Percentiles rank a stretch among this genome's conserved stretches.
These are phyloP conservation scores for Chelmon rostratus DNA, from an alignment of 2,797 vertebrate genomes.

Conservation along the genomic window DNA sequence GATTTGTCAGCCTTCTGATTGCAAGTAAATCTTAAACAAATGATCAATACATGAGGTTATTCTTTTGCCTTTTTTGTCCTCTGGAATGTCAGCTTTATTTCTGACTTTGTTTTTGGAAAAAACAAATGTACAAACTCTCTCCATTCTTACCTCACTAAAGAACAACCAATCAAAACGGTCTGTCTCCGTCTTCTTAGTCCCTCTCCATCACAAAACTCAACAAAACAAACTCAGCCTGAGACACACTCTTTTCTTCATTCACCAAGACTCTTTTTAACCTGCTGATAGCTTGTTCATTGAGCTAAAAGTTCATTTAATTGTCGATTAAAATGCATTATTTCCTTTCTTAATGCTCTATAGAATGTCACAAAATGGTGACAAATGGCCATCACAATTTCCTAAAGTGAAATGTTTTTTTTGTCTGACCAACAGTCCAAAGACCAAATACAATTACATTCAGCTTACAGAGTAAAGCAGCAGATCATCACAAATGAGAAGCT, in stretches of 20 bases:
- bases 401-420: too few relatives aligned
- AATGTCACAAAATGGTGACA: neutral
- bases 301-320: neutral
- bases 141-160: neutral
- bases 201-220: neutral
- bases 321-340: too few relatives aligned
- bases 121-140: neutral
- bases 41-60: neutral
- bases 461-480: neutral
- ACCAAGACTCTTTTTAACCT: neutral
- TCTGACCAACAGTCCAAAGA: neutral
- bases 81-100: neutral
- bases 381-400: too few relatives aligned
- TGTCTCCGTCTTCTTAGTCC: neutral
- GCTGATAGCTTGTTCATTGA: neutral
- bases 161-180: neutral
- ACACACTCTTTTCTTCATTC: neutral
- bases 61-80: neutral
- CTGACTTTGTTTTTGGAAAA: neutral
- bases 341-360: too few relatives aligned
- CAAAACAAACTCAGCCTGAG: neutral
- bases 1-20: neutral
- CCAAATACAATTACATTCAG: neutral
- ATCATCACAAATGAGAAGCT: neutral
- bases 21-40: neutral